Percentiles rank a stretch among this genome's conserved stretches.
Evolutionary conservation across 1,140 invertebrate genomes (phyloP).

Genomic region (Tetragonula clypearis): DNA sequence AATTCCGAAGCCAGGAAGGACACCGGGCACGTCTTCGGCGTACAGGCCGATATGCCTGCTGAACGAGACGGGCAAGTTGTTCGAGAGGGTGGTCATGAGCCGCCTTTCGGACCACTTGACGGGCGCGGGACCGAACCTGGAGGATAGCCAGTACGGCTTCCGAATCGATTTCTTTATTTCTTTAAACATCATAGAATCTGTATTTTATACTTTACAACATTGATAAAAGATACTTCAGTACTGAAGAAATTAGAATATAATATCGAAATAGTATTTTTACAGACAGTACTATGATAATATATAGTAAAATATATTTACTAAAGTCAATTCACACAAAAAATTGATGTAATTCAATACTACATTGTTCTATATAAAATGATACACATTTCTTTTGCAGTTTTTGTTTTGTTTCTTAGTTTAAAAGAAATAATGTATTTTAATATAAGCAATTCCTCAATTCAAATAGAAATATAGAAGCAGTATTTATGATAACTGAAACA

Average conservation of each 20-base stretch:
- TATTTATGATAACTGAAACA: slow-evolving; percentile 1
- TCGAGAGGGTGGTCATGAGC: too few relatives aligned
- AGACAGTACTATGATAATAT: slow-evolving; percentile 1
- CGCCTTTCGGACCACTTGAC: too few relatives aligned
- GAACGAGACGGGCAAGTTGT: too few relatives aligned
- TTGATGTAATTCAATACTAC: slow-evolving; percentile 3
- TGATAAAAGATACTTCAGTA: background rate
- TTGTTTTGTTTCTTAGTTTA: slow-evolving; percentile 7
- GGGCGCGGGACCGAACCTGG: too few relatives aligned
- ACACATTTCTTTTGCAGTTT: slow-evolving; percentile 41
- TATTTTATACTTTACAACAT: slow-evolving; percentile 22
- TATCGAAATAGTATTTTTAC: slow-evolving; percentile 24
- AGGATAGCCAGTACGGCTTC: too few relatives aligned
- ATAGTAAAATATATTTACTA: slow-evolving; percentile 13
- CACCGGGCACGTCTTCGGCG: too few relatives aligned
- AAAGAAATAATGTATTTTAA: background rate
- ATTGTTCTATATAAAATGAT: slow-evolving; percentile 25
- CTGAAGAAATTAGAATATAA: slow-evolving; percentile 18
- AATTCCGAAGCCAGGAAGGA: too few relatives aligned
- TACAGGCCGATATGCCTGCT: too few relatives aligned
- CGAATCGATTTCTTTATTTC: slow-evolving; percentile 11
- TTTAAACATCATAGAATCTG: background rate
- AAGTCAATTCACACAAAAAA: background rate
- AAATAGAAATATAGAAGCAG: slow-evolving; percentile 4
- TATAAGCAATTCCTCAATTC: background rate